phyloP scores from a whole-genome alignment of 2,113 vertebrate genomes.

The Struthidea cinerea region DNA sequence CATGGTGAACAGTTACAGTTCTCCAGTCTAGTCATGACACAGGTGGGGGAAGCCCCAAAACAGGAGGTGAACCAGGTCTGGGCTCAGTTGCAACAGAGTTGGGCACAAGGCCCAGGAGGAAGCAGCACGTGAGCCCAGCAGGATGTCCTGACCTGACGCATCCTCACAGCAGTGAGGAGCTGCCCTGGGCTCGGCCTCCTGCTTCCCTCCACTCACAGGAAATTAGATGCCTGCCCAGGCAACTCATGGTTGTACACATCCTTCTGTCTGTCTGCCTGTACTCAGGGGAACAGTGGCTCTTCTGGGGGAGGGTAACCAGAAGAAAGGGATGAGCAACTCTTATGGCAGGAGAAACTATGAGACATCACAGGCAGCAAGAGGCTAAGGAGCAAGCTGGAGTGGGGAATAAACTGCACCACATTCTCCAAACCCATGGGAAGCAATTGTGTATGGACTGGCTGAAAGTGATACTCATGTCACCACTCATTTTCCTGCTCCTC shows the following conservation, averaged over 20 bases:
- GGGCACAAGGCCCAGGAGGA: not conserved
- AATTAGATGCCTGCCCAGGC: not conserved
- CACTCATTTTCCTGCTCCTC: not conserved
- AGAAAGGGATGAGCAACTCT: not conserved
- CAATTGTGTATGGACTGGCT: not conserved
- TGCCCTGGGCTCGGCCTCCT: not conserved
- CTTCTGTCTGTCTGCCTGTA: not conserved
- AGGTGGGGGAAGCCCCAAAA: not conserved
- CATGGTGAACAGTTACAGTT: not conserved
- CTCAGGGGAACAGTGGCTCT: not conserved
- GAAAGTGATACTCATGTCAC: fast-evolving
- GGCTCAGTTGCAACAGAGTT: not conserved
- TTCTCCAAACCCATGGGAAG: not conserved
- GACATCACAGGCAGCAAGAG: not conserved
- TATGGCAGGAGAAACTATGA: not conserved
- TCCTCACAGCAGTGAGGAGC: not conserved
- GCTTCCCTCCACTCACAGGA: not conserved
- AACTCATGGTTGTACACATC: fast-evolving
- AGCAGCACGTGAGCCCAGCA: not conserved
- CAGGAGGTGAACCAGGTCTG: not conserved
- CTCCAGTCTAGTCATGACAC: not conserved
- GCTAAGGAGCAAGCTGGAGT: not conserved
- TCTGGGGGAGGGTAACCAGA: not conserved
- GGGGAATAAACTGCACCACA: not conserved
- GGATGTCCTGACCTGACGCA: not conserved